Conservation (phyloP, 1,140 invertebrate species). For the Manduca sexta region DNA sequence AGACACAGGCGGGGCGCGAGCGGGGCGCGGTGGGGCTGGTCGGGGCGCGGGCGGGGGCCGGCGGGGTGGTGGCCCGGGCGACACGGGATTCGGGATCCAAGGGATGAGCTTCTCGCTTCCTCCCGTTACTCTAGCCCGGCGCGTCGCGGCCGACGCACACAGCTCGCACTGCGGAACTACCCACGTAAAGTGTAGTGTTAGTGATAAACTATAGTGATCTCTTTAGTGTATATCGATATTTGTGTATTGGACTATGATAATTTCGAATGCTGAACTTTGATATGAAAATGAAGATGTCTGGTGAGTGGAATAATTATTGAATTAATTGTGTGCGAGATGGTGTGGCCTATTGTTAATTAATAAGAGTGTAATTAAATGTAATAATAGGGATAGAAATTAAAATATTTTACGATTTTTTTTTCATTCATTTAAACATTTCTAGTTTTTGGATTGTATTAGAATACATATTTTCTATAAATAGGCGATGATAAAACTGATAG, state of each 20-base stretch:
- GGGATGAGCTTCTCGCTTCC: conserved; percentile 70
- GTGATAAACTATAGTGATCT: conserved; percentile 5
- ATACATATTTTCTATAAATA: no score
- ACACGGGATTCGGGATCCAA: conserved; percentile 68
- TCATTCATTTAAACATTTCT: no score
- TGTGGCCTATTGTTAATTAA: no score
- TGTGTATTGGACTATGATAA: conserved; percentile 5
- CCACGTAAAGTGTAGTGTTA: background rate
- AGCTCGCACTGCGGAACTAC: conserved; percentile 1
- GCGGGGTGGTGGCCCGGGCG: conserved; percentile 49
- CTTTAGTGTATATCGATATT: background rate
- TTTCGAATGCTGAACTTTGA: conserved; percentile 36
- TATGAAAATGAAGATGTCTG: conserved; percentile 66
- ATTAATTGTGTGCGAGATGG: no score
- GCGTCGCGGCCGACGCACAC: conserved; percentile 60
- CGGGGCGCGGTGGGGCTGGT: conserved; percentile 40
- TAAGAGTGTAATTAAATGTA: no score
- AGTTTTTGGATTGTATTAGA: no score
- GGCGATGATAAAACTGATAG: no score
- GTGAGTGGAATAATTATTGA: no score
- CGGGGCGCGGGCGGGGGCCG: conserved; percentile 40
- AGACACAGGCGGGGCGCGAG: conserved; percentile 48
- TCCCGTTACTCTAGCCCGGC: conserved; percentile 65
- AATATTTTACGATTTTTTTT: no score
- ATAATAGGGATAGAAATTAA: no score